Conservation (phyloP, 2,113 vertebrate species). For the Tauraco erythrolophus region DNA sequence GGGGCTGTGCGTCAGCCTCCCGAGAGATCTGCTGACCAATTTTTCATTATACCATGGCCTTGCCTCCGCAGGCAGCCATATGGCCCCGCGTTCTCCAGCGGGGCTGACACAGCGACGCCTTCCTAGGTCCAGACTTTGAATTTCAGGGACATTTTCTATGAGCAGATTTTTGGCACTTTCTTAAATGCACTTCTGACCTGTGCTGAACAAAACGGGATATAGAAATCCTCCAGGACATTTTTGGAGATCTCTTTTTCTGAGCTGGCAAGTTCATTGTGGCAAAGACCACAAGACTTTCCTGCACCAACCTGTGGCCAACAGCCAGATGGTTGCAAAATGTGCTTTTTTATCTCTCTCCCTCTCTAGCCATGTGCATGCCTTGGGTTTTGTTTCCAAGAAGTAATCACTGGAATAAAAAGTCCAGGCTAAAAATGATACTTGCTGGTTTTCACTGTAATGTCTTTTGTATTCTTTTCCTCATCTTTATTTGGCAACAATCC, state of each 20-base stretch:
- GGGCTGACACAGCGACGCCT: background rate
- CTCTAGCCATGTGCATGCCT: background rate
- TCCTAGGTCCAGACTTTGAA: background rate
- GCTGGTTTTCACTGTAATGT: background rate
- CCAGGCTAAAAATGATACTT: slow-evolving; percentile 29
- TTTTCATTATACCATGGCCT: background rate
- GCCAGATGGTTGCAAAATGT: background rate
- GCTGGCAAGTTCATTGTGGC: background rate
- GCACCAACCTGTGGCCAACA: background rate
- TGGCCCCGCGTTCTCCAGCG: background rate
- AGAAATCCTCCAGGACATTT: background rate
- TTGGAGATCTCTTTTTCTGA: background rate
- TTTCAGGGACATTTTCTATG: background rate
- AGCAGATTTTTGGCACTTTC: background rate
- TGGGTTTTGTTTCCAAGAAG: slow-evolving; percentile 24
- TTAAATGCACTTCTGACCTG: background rate
- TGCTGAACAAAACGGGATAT: background rate
- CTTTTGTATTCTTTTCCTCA: slow-evolving; percentile 35
- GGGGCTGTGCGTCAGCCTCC: background rate
- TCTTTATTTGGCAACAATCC: slow-evolving; percentile 31
- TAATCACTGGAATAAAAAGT: slow-evolving; percentile 30
- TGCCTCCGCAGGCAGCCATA: background rate
- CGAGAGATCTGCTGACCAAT: slow-evolving; percentile 8
- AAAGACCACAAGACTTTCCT: background rate
- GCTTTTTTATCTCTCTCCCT: background rate